Evolutionary conservation across 2,113 vertebrate genomes (phyloP), one percentile per base, ranked within the genome.

Genomic region (Heterotis niloticus): DNA sequence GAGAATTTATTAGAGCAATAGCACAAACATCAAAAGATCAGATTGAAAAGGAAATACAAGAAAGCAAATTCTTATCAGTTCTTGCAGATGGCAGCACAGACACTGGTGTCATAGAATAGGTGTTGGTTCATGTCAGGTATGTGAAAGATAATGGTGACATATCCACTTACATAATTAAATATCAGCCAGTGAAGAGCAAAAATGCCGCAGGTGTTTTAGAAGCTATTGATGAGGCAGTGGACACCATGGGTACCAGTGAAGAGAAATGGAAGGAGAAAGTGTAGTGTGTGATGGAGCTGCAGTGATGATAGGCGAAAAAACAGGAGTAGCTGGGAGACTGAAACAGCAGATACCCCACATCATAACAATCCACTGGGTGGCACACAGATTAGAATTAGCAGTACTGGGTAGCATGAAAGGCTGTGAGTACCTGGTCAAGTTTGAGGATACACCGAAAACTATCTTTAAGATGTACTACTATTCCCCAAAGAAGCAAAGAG

Each of bases 281-380:
- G 52, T 26, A 44, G 74, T 60, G 75, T 77, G 59, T 66, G 69
- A 71, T n/a, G 69, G 69, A 17, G 69, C 69, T 71, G 75, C 75
- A 77, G 75, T 77, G 34, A 77, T 77, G 75, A 77, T 64, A 62
- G 62, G 75, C 13, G 75, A 66, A 28, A 77, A 64, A 77, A 77
- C 62, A 66, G 29, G 76, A 77, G 60, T 65, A 77, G 76, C 76
- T 77, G 76, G 60, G 76, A 77, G 60, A 77, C 62, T 77, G 76
- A 78, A 78, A 78, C 64, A 78, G 77, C 1, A 52, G 65, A 65
- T 78, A 52, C 62, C 62, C 18, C 75, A 77, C 77, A 78, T 68
- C 64, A 68, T 78, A 67, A 68, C 64, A 57, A 56, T 78, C n/a
- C 77, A 78, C 64, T 78, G 26, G 26, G 64, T 68, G 64, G 77